These are phyloP conservation scores for Muscicapa adusta DNA, from an alignment of 2,113 vertebrate genomes.

Conservation along the genomic window DNA sequence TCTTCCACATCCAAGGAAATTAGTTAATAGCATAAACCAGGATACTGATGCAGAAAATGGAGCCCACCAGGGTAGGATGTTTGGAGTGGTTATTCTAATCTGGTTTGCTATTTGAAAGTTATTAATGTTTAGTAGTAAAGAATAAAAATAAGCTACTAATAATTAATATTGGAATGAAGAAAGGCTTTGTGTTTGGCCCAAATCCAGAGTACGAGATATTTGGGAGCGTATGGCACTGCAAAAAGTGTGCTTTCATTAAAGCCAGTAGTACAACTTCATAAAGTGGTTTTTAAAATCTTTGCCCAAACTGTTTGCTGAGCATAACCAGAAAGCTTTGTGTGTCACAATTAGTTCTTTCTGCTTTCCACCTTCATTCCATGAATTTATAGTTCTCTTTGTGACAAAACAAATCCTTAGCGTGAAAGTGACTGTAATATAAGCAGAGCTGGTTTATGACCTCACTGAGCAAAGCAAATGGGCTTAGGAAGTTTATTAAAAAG, in stretches of 20 bases:
- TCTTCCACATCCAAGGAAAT: background rate
- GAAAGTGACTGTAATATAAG: slow-evolving; percentile 61
- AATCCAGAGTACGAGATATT: background rate
- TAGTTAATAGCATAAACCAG: background rate
- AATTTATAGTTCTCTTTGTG: slow-evolving; percentile 38
- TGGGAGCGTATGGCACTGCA: background rate
- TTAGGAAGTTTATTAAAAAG: slow-evolving; percentile 52
- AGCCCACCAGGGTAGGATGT: background rate
- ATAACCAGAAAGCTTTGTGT: slow-evolving; percentile 47
- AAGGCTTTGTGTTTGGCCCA: background rate
- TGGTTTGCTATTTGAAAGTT: slow-evolving; percentile 21
- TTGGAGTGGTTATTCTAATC: slow-evolving; percentile 3
- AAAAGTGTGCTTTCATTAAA: slow-evolving; percentile 20
- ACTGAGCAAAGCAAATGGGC: background rate
- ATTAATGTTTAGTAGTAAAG: background rate
- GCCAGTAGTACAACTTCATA: background rate
- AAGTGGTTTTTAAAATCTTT: slow-evolving; percentile 3
- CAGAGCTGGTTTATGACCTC: slow-evolving; percentile 28
- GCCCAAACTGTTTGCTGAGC: slow-evolving; percentile 32
- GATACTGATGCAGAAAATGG: slow-evolving; percentile 6
- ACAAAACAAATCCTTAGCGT: slow-evolving; percentile 47
- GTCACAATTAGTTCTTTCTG: slow-evolving; percentile 38
- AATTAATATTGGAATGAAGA: slow-evolving; percentile 28
- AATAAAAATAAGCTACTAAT: slow-evolving; percentile 26
- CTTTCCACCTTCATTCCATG: background rate